phyloP scores from a whole-genome alignment of 2,113 vertebrate genomes.

The Eclectus roratus region DNA sequence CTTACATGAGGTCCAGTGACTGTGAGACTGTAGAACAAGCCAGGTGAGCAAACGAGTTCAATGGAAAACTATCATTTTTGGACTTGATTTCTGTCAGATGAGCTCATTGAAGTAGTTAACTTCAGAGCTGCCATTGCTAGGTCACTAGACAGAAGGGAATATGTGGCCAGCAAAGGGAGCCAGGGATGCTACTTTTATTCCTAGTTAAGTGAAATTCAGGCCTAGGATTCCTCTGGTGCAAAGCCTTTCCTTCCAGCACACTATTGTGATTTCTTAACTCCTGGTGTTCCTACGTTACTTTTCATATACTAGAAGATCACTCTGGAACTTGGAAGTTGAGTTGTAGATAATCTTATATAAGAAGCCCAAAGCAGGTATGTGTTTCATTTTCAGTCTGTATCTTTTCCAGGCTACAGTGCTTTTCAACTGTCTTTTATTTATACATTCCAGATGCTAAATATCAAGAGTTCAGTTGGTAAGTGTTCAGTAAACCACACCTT shows the following conservation, averaged over 20 bases:
- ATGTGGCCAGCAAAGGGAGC: neutral
- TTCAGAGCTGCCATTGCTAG: neutral
- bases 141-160: neutral
- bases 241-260: neutral
- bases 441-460: neutral
- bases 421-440: neutral
- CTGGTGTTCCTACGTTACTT: neutral
- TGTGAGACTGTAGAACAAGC: neutral
- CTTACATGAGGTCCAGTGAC: neutral
- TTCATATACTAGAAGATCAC: neutral
- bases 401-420: neutral
- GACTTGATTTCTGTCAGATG: neutral
- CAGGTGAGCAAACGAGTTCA: neutral
- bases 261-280: neutral
- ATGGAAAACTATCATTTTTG: neutral
- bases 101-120: neutral
- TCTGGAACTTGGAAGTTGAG: neutral
- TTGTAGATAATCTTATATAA: neutral
- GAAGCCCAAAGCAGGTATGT: neutral
- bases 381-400: neutral
- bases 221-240: neutral
- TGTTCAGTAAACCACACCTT: neutral
- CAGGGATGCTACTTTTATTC: neutral
- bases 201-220: neutral
- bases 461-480: neutral